These are phyloP conservation scores for Haplochromis vanheusdeni DNA, from an alignment of 2,113 vertebrate genomes.

Conservation along the genomic window DNA sequence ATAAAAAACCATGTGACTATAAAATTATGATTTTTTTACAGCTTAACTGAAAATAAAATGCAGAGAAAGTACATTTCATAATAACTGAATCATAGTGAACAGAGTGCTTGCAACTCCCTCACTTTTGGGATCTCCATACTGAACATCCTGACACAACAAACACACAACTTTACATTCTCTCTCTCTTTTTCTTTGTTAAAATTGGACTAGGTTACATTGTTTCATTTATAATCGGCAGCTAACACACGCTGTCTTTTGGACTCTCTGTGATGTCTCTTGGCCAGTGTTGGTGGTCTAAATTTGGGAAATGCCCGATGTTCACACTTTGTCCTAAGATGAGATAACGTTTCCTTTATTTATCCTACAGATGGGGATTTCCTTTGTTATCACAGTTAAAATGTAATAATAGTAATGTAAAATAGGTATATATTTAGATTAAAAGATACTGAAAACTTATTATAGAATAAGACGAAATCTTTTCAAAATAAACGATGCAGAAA, in stretches of 20 bases:
- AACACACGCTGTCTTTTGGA: neutral
- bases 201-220: neutral
- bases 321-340: neutral
- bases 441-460: neutral
- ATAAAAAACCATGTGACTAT: neutral
- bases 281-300: neutral
- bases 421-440: neutral
- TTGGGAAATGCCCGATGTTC: neutral
- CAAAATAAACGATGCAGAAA: neutral
- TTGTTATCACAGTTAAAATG: neutral
- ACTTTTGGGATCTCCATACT: neutral
- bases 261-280: neutral
- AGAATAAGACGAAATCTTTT: neutral
- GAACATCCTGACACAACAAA: neutral
- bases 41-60: neutral
- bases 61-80: neutral
- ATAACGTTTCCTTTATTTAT: neutral
- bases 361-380: neutral
- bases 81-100: neutral
- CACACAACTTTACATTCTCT: neutral
- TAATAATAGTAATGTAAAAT: neutral
- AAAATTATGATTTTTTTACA: neutral
- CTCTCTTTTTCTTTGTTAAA: neutral
- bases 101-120: neutral
- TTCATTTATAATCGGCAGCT: neutral